phyloP scores from a whole-genome alignment of 2,888 invertebrate genomes.

The Ornithoptera priamus region DNA sequence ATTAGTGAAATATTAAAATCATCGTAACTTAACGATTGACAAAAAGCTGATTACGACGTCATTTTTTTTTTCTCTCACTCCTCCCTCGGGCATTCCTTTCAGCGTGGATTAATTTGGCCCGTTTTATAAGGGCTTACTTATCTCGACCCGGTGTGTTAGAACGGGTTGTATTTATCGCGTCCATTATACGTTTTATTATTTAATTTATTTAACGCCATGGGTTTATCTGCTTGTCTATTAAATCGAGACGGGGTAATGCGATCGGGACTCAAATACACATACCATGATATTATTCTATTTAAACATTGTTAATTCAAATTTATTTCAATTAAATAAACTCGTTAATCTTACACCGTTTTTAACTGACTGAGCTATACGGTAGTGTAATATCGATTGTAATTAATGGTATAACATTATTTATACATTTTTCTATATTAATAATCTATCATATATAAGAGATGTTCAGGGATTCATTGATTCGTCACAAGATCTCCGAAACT shows the following conservation, averaged over 20 bases:
- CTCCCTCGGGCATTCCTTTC: conserved; percentile 63
- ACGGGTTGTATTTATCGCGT: conserved; percentile 76
- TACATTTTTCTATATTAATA: too few species aligned
- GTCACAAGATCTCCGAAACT: too few species aligned
- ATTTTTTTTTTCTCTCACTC: conserved; percentile 55
- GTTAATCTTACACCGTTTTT: not conserved
- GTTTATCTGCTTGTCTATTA: conserved; percentile 76
- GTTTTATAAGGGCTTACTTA: conserved; percentile 78
- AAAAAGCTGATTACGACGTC: conserved; percentile 80
- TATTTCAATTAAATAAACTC: not conserved
- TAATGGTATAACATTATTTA: too few species aligned
- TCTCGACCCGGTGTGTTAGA: conserved; percentile 67
- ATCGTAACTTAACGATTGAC: conserved; percentile 72
- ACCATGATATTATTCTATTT: conserved; percentile 48
- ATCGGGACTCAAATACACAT: conserved; percentile 69
- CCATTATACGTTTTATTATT: conserved; percentile 79
- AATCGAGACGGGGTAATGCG: conserved; percentile 72
- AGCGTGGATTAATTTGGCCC: conserved; percentile 75
- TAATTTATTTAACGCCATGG: conserved; percentile 77
- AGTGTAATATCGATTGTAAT: not conserved
- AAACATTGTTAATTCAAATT: conserved; percentile 34
- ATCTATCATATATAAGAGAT: too few species aligned
- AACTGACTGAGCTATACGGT: not conserved
- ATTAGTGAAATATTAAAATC: conserved; percentile 71
- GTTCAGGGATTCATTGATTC: too few species aligned